Evolutionary conservation across 2,113 vertebrate species (phyloP), one percentile per base, ranked within the genome.

Genomic region (Proterorhinus semilunaris): DNA sequence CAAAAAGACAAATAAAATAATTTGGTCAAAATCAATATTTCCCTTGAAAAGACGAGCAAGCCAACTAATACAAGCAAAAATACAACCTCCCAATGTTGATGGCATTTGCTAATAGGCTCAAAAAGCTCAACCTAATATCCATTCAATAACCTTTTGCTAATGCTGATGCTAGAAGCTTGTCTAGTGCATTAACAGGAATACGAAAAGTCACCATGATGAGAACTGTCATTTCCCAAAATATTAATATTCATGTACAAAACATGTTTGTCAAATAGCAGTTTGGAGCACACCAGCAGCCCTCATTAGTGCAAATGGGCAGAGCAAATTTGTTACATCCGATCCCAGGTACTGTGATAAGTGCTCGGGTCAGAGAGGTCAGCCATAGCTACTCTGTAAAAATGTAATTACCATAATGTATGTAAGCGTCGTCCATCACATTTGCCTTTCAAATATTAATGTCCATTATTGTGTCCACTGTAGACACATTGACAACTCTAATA

Each of bases 221-320:
- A 52, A 52, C 50, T n/a, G 50, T 53, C n/a, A 53, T 53, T 9
- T 16, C 3, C 15, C 16, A 53, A 53, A 53, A 53, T 53, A 53
- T 17, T 11, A 57, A 57, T 36, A 36, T 42, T 58, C 8, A 58
- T 58, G 8, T 8, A 66, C 4, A 81, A 64, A 61, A 12, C 15
- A 65, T 71, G 13, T 77, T 75, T 73, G 48, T 48, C 49, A 57
- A 65, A 64, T 65, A 6, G 45, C 15, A 62, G 61, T 66, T 75
- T 69, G n/a, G 3, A 73, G 6, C 10, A 15, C 55, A 73, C 62
- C 62, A 76, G 51, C n/a, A 73, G 17, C 61, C 10, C 42, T 68
- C 65, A 57, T 52, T 36, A 47, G 46, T 47, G 6, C 65, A 58
- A 76, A 68, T 45, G 11, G 62, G 62, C 45, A 47, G 65, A n/a